Evolutionary conservation across 23 tunicate species (phyloP).

Genomic region (Ciona savignyi): DNA sequence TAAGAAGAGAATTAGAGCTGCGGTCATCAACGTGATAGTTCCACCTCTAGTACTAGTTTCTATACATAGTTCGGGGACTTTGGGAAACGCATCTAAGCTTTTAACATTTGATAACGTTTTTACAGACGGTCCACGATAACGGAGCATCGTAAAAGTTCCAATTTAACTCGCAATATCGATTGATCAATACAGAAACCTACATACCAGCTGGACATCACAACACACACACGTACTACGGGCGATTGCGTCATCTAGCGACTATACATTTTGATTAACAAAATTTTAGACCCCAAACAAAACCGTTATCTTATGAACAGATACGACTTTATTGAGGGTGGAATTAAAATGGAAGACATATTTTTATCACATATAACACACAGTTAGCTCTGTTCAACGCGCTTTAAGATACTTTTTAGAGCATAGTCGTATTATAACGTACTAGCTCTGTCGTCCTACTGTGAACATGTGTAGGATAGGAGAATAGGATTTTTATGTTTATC

Average conservation of each 20-base stretch:
- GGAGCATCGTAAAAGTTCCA: slow-evolving; percentile 23
- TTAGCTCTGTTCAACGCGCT: too few species aligned
- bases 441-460: too few species aligned
- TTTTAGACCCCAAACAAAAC: too few species aligned
- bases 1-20: slow-evolving; percentile 20
- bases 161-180: not conserved
- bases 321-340: too few species aligned
- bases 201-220: not conserved
- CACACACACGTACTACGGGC: not conserved
- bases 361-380: too few species aligned
- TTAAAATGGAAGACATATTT: too few species aligned
- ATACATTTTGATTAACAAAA: too few species aligned
- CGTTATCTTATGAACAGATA: too few species aligned
- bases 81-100: slow-evolving; percentile 64
- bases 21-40: slow-evolving; percentile 37
- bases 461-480: too few species aligned
- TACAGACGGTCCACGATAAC: slow-evolving; percentile 60
- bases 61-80: slow-evolving; percentile 54
- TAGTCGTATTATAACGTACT: too few species aligned
- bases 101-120: slow-evolving; percentile 36
- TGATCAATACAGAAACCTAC: not conserved
- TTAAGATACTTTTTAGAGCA: too few species aligned
- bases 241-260: not conserved
- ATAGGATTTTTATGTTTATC: too few species aligned
- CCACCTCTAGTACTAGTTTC: slow-evolving; percentile 59